Conservation (phyloP, 2,888 invertebrate genomes). For the Isoperla grammatica region DNA sequence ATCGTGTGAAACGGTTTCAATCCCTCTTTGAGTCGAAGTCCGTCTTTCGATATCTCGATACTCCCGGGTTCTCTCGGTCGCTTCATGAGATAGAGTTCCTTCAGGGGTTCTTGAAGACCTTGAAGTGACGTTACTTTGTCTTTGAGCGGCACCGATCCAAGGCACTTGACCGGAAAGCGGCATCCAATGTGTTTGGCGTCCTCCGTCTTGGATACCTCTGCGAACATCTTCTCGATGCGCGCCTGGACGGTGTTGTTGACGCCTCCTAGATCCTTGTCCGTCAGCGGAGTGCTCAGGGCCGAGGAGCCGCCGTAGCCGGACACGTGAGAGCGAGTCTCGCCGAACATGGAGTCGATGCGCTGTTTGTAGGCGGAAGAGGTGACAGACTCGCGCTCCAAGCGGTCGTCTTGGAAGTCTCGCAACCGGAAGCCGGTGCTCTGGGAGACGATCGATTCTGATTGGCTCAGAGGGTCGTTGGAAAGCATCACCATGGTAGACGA, state of each 20-base stretch:
- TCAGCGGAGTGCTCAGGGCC: too few relatives aligned
- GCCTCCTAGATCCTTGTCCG: too few relatives aligned
- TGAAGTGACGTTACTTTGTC: constrained; percentile 76
- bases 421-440: constrained; percentile 41
- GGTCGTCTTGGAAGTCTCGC: constrained; percentile 37
- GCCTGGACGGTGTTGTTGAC: constrained; percentile 74
- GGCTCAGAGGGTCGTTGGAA: constrained; percentile 37
- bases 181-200: constrained; percentile 26
- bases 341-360: constrained; percentile 82
- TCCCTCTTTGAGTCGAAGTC: constrained; percentile 33
- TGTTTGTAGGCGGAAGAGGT: constrained; percentile 63
- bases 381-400: constrained; percentile 30
- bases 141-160: constrained; percentile 72
- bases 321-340: constrained; percentile 56
- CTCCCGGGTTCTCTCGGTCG: constrained; percentile 22
- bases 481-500: not conserved
- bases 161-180: constrained; percentile 59
- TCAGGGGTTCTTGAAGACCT: constrained; percentile 74
- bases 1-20: constrained; percentile 84
- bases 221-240: constrained; percentile 80
- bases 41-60: constrained; percentile 25
- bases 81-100: constrained; percentile 55
- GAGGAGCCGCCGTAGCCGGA: constrained; percentile 42
- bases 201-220: constrained; percentile 56
- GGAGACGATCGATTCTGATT: constrained; percentile 36